phyloP scores from a whole-genome alignment of 2,113 vertebrate genomes.

The Picathartes gymnocephalus region DNA sequence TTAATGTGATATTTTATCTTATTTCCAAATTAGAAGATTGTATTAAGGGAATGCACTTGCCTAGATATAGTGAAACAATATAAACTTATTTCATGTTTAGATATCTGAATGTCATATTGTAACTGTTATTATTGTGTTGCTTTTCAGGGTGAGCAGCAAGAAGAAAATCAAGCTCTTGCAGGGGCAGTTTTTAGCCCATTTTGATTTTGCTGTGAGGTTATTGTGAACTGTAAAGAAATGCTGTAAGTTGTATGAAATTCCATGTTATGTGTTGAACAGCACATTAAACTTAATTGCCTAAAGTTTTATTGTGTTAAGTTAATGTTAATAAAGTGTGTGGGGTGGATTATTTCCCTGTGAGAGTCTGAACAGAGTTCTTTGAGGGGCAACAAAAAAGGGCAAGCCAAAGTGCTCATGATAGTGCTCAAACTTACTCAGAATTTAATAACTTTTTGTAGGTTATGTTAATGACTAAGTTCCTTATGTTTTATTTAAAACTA shows the following conservation, averaged over 20 bases:
- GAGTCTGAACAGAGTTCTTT: not conserved
- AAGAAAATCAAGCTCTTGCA: not conserved
- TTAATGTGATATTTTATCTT: not conserved
- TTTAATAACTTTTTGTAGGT: not conserved
- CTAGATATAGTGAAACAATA: not conserved
- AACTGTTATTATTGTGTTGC: not conserved
- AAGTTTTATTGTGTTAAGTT: not conserved
- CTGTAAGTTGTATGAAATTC: conserved; percentile 22
- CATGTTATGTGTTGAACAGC: not conserved
- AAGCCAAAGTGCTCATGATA: not conserved
- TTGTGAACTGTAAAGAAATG: not conserved
- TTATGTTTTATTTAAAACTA: not conserved
- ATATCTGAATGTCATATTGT: not conserved
- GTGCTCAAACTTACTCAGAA: not conserved
- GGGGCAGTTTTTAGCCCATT: not conserved
- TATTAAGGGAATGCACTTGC: not conserved
- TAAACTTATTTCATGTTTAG: not conserved
- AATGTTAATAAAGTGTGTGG: not conserved
- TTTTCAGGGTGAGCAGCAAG: conserved; percentile 28
- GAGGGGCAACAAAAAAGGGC: not conserved
- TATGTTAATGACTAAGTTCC: not conserved
- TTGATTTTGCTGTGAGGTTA: conserved; percentile 16
- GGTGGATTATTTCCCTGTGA: not conserved
- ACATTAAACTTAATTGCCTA: conserved; percentile 16
- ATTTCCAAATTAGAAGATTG: not conserved